Percentiles rank a stretch among this genome's conserved stretches.
phyloP scores from a whole-genome alignment of 2,113 vertebrate species.

The Glaucomys volans region DNA sequence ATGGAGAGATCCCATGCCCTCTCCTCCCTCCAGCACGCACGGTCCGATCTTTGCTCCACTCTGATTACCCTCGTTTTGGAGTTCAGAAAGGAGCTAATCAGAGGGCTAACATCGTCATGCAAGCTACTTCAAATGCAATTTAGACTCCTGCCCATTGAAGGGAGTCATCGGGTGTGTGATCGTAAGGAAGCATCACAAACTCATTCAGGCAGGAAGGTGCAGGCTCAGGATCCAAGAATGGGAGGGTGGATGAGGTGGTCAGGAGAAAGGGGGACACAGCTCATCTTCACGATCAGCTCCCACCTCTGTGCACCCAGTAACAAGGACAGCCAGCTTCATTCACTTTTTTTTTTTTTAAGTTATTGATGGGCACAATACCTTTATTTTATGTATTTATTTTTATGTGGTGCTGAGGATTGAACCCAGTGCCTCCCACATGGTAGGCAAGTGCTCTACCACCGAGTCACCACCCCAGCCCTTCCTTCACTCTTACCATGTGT shows the following conservation, averaged over 20 bases:
- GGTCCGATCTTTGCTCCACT: neutral
- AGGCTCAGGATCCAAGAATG: neutral
- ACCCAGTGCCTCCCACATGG: no score
- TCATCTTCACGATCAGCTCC: neutral
- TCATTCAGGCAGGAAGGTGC: neutral
- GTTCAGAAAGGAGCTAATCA: constrained; percentile 55
- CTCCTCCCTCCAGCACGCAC: neutral
- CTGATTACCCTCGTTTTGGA: constrained; percentile 22
- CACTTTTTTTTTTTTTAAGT: no score
- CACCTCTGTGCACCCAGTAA: neutral
- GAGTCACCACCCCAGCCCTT: no score
- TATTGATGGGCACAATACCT: no score
- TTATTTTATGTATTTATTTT: no score
- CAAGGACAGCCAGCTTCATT: neutral
- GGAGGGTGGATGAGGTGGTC: neutral
- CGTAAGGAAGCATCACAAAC: neutral
- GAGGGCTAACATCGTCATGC: neutral
- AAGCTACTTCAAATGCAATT: constrained; percentile 56
- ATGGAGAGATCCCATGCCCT: constrained; percentile 48
- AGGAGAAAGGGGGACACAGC: neutral
- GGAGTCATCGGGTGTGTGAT: neutral
- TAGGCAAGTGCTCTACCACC: no score
- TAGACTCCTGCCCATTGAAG: constrained; percentile 31
- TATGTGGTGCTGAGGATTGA: no score
- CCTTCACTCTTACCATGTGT: accelerated